These are phyloP conservation scores for Cyrtonyx montezumae DNA, from an alignment of 2,113 vertebrate genomes.

Conservation along the genomic window DNA sequence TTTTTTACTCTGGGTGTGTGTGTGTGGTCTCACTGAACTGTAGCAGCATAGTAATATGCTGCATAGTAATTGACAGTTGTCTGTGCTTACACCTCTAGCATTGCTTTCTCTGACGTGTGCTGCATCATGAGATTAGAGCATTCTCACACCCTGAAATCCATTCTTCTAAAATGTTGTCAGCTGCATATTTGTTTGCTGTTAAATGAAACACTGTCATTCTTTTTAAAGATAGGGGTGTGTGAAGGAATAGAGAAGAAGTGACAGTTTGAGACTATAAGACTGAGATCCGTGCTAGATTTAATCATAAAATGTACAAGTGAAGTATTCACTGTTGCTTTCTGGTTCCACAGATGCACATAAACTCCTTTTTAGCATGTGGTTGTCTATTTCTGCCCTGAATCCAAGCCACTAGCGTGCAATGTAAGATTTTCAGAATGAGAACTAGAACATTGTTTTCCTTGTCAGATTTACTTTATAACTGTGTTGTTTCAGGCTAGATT, in stretches of 20 bases:
- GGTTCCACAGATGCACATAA: background rate
- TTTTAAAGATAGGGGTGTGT: background rate
- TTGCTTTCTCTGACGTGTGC: background rate
- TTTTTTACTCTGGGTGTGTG: background rate
- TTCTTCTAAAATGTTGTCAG: background rate
- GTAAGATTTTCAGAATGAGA: background rate
- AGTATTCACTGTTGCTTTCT: background rate
- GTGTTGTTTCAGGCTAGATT: background rate
- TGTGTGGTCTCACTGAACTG: background rate
- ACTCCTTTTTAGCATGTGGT: rapidly evolving
- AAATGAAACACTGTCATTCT: background rate
- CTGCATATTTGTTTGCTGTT: background rate
- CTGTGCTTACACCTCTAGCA: background rate
- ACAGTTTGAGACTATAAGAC: background rate
- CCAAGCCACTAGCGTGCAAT: background rate
- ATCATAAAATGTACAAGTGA: background rate
- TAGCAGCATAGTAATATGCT: background rate
- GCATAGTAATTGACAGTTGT: background rate
- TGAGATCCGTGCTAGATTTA: background rate
- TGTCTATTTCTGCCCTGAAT: background rate
- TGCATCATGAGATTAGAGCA: background rate
- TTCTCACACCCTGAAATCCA: background rate
- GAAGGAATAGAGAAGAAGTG: background rate
- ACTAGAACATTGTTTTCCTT: background rate
- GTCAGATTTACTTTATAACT: background rate